Percentiles rank a stretch among this genome's conserved stretches.
These are phyloP conservation scores for Centropristis striata DNA, from an alignment of 2,113 vertebrate genomes.

Conservation along the genomic window DNA sequence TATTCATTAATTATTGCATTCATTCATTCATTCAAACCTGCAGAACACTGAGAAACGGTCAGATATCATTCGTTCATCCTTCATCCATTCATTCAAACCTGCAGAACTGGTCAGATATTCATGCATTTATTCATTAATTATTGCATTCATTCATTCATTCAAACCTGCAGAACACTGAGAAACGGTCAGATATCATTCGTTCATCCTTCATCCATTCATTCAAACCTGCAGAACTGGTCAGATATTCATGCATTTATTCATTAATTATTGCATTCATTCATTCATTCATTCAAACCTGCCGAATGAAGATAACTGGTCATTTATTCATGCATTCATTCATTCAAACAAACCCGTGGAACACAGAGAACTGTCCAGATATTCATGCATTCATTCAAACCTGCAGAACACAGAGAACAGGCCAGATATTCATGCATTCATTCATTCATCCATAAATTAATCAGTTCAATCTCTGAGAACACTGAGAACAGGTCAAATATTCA, in stretches of 20 bases:
- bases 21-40: background rate
- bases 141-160: no score
- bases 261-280: no score
- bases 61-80: background rate
- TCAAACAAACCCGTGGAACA: background rate
- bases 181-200: no score
- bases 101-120: no score
- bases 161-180: background rate
- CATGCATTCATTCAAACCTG: background rate
- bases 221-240: no score
- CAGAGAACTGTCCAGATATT: background rate
- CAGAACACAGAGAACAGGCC: no score
- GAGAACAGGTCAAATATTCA: conserved; percentile 27
- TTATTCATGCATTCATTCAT: background rate
- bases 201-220: no score
- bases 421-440: background rate
- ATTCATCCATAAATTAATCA: background rate
- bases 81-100: background rate
- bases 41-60: no score
- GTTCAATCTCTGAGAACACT: background rate
- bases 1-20: no score
- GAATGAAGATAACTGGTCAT: no score
- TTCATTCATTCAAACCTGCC: no score
- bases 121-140: background rate
- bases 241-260: background rate